Base-by-base conservation (phyloP, 1,140 invertebrate species). In the Hylyphantes graminicola region DNA sequence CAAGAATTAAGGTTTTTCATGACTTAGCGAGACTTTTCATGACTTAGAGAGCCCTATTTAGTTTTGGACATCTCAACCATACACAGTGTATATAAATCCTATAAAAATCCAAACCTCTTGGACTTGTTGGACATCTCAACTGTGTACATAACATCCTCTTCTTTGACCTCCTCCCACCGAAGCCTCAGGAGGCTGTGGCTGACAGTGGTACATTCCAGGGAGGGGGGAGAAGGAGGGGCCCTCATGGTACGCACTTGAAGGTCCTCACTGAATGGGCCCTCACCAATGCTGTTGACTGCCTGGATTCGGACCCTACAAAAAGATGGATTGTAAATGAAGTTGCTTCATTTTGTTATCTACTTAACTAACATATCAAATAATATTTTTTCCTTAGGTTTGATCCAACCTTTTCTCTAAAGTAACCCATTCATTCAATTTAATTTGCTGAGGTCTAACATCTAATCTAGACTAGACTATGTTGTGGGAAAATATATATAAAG, bases 171-270 rank as follows among this genome's bases (percentile, higher is more conserved):
- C 13, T 92, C 93, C 95, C 96, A 97, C 89, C 95, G 95, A n/a
- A 97, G 91, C 88, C 95, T 95, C 65, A 97, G 91, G 89, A 93
- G 93, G 90, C 95, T 96, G 89, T 95, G 94, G 2, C 93, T 93
- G 7, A 91, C 90, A 64, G 92, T 92, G 8, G 93, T 91, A 88
- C 94, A 94, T 87, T 95, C 93, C 12, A 96, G 90, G 64, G 89
- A 89, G 0, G 96, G 95, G 35, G 95, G 94, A 4, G 91, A 86
- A 0, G 96, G 95, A 0, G 95, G 95, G 12, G 94, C 91, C 17
- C 94, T 93, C 55, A 93, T 90, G 2, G 95, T 97, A 10, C 91
- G 90, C n/a, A 93, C 91, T 89, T 93, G 93, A n/a, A 94, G 89
- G 64, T 92, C 91, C 48, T 93, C 90, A 83, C 94, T 95, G 89